Percentiles rank a stretch among this genome's conserved stretches.
phyloP scores from a whole-genome alignment of 2,888 invertebrate genomes.

The Adineta ricciae region DNA sequence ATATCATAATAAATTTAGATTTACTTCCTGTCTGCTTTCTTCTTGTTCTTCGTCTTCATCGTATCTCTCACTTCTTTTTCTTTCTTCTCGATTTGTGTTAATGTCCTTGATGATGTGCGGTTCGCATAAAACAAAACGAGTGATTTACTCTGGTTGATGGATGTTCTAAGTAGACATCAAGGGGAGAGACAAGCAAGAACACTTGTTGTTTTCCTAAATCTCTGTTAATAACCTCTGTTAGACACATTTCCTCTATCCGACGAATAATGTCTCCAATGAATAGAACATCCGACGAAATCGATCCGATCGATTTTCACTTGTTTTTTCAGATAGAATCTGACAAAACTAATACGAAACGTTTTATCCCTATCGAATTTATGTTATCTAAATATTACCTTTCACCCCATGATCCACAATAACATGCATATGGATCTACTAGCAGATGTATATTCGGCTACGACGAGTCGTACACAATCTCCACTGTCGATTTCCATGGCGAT shows the following conservation, averaged over 20 bases:
- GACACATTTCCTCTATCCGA: background rate
- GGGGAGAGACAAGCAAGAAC: background rate
- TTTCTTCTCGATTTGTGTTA: background rate
- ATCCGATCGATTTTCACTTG: background rate
- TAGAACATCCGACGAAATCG: background rate
- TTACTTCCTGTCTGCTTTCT: background rate
- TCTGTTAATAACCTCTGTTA: background rate
- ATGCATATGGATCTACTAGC: background rate
- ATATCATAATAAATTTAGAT: background rate
- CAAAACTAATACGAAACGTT: background rate
- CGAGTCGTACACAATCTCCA: background rate
- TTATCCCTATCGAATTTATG: background rate
- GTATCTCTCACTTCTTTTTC: background rate
- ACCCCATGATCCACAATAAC: background rate
- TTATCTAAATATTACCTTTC: background rate
- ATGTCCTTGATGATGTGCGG: background rate
- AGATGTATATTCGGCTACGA: too few relatives aligned
- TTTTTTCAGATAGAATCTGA: background rate
- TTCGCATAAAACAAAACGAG: background rate
- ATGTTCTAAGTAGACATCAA: background rate
- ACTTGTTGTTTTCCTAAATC: background rate
- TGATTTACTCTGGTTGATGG: background rate
- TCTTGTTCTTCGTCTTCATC: background rate
- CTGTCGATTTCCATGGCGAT: background rate
- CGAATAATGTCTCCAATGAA: too few relatives aligned